Evolutionary conservation across 2,797 vertebrate genomes (phyloP), one percentile per base, ranked within the genome.

Genomic region (Toxotes lorentzi): DNA sequence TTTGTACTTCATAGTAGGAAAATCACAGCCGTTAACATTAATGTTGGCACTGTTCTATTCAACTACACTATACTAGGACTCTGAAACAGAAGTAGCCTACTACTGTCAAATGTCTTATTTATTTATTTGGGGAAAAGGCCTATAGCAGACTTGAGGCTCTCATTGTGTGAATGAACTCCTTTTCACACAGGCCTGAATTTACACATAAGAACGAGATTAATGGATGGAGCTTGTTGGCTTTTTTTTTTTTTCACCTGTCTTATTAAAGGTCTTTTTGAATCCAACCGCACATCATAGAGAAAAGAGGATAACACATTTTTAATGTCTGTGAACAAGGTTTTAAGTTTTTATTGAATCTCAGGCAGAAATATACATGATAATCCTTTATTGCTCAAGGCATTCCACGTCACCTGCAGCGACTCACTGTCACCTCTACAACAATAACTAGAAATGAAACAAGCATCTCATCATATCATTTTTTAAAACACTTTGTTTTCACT

Each of bases 361-460:
- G 91, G 94, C 92, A 94, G 87, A 94, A 91, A 94, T 90, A 91
- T 90, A 93, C 88, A 92, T 80, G 70, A 89, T 89, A 86, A 93
- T 86, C 90, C 86, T 86, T 95, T 95, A 95, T 95, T 95, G 94
- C 93, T 93, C 89, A 78, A 90, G 81, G 86, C 88, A 84, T 88
- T 91, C 79, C 72, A 79, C 69, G n/a, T 80, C 40, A 35, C 78
- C 54, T 54, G 82, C 81, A 54, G 79, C 38, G 54, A 79, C 76
- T 84, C 73, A 58, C 70, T 78, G 75, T 90, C 73, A 65, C 81
- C 67, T 77, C 73, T 34, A 80, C 84, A 84, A 73, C 74, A 53
- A 58, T 43, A 67, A 66, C 58, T 48, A 56, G 27, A 88, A 85
- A 70, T 45, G 35, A 82, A 83, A 69, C 68, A 77, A 87, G 60